Evolutionary conservation across 2,113 vertebrate genomes (phyloP), one percentile per base, ranked within the genome.

Genomic region (Salminus brasiliensis): DNA sequence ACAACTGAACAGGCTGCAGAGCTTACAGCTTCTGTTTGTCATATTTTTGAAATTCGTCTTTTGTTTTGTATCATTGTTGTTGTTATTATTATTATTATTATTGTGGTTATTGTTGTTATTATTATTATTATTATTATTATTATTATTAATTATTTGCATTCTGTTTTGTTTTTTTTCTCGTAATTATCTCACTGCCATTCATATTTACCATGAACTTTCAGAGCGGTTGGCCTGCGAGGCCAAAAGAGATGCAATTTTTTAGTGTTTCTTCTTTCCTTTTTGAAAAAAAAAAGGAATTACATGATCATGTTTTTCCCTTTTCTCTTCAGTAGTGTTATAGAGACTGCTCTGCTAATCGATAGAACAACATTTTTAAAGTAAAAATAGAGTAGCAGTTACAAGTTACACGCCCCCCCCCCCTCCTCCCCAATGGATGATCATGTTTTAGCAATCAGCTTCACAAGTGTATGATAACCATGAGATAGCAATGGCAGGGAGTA

Each of bases 371-470:
- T 94, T 94, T 95, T 95, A 92, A 82, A 81, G 92, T 88, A 91
- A 91, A 82, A 82, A 83, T 89, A 89, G 86, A 74, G 81, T 89
- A 90, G 92, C 72, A 76, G 83, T 41, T 45, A 41, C n/a, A n/a
- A n/a, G n/a, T n/a, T n/a, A n/a, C n/a, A n/a, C n/a, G n/a, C n/a
- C n/a, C 27, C 55, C 39, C 15, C 36, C 36, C 13, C 27, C 32
- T 55, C 36, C 34, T 30, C 34, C 34, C 80, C 92, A 91, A 87
- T 89, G 90, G 94, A 92, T 94, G 92, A 88, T 90, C 90, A 89
- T 94, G 86, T 93, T 91, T 95, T 95, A 96, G 94, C 94, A 95
- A 94, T 95, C 93, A 95, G 92, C 93, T 91, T 95, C 93, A 92
- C 93, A 91, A 90, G 88, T 90, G 88, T 94, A 82, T 83, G 83